Percentiles rank a stretch among this genome's conserved stretches.
Evolutionary conservation across 2,888 invertebrate genomes (phyloP).

Genomic region (Leptopilina syphax): DNA sequence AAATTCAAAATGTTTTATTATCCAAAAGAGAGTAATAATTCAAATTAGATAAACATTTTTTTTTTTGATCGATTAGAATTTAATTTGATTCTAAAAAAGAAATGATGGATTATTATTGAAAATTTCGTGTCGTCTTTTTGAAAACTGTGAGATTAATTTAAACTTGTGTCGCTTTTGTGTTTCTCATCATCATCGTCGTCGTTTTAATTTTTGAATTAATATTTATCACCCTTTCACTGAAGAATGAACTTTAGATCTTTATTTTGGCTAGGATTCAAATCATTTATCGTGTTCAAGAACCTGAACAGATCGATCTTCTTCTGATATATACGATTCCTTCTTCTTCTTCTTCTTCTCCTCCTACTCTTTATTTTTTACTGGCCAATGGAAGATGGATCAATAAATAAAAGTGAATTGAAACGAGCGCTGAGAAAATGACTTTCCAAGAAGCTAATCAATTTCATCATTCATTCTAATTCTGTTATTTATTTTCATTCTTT

Average conservation of each 20-base stretch:
- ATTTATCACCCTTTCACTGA: constrained; percentile 27
- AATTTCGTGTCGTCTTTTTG: background rate
- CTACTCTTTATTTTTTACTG: constrained; percentile 20
- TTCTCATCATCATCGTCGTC: background rate
- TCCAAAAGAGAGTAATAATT: too few species aligned
- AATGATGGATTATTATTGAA: background rate
- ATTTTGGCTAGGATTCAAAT: constrained; percentile 38
- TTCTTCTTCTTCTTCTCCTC: too few species aligned
- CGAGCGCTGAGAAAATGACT: background rate
- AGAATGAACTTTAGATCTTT: constrained; percentile 26
- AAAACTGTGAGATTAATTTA: background rate
- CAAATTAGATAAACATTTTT: too few species aligned
- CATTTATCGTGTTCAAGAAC: constrained; percentile 35
- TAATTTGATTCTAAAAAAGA: too few species aligned
- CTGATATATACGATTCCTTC: constrained; percentile 14
- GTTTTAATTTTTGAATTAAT: background rate
- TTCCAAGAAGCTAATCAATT: background rate
- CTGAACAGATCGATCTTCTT: constrained; percentile 37
- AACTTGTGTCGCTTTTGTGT: background rate
- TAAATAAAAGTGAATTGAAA: constrained; percentile 9
- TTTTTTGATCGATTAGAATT: too few species aligned
- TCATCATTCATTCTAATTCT: background rate
- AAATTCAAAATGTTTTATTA: too few species aligned
- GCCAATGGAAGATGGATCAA: constrained; percentile 5
- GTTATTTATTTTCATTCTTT: background rate